Percentiles rank a stretch among this genome's conserved stretches.
These are phyloP conservation scores for Dione juno DNA, from an alignment of 2,888 invertebrate species.

Conservation along the genomic window DNA sequence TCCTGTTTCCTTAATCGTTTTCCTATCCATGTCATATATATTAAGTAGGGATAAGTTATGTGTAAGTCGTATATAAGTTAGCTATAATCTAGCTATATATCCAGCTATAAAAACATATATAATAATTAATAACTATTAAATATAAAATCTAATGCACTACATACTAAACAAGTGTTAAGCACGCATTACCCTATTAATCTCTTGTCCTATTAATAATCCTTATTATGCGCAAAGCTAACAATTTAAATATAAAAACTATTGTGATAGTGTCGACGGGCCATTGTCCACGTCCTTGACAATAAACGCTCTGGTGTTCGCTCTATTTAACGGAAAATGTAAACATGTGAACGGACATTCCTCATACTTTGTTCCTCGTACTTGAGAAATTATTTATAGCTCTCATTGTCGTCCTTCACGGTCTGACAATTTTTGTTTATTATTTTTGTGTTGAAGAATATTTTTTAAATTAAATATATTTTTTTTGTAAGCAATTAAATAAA, in stretches of 20 bases:
- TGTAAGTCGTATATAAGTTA: too few species aligned
- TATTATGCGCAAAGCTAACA: neutral
- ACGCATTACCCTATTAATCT: constrained; percentile 2
- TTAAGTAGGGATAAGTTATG: too few species aligned
- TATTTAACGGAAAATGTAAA: constrained; percentile 44
- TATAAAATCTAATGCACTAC: neutral
- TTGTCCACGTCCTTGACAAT: constrained; percentile 40
- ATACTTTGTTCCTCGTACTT: constrained; percentile 34
- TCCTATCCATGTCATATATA: neutral
- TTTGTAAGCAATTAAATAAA: neutral
- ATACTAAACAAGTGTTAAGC: neutral
- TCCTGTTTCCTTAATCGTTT: neutral
- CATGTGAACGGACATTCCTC: constrained; percentile 38
- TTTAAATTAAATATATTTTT: neutral
- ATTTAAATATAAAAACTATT: neutral
- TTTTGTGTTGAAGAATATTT: neutral
- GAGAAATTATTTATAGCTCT: constrained; percentile 27
- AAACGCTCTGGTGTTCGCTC: constrained; percentile 42
- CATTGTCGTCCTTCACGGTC: constrained; percentile 18
- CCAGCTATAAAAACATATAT: too few species aligned
- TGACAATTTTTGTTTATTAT: constrained; percentile 1
- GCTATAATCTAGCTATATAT: too few species aligned
- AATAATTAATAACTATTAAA: neutral
- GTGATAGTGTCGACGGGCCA: constrained; percentile 3
- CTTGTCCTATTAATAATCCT: neutral